Conservation (phyloP, 1,140 invertebrate genomes). For the Drosophila orena region DNA sequence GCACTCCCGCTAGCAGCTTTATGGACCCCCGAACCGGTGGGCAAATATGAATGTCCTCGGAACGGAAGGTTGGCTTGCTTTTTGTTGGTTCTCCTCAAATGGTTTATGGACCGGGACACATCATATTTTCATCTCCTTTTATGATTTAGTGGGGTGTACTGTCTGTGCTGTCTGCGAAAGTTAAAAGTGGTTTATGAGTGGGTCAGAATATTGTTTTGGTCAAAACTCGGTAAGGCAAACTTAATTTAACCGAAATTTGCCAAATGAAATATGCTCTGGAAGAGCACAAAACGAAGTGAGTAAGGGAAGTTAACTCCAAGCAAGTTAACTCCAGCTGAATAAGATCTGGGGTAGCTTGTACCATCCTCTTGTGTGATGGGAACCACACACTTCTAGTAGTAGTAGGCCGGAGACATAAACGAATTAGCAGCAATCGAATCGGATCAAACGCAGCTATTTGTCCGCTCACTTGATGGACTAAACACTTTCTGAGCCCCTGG, state of each 20-base stretch:
- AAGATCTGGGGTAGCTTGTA: not conserved
- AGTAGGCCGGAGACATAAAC: conserved; percentile 15
- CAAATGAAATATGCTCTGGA: conserved; percentile 33
- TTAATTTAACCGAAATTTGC: conserved; percentile 31
- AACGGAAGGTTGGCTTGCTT: conserved; percentile 12
- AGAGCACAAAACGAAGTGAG: conserved; percentile 19
- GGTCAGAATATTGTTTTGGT: conserved; percentile 30
- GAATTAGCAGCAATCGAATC: conserved; percentile 35
- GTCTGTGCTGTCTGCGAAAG: conserved; percentile 18
- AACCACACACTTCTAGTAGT: not conserved
- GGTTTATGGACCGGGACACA: conserved; percentile 43
- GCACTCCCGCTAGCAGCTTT: conserved; percentile 20
- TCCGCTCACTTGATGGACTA: conserved; percentile 34
- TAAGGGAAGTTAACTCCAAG: conserved; percentile 25
- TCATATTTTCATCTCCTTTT: conserved; percentile 50
- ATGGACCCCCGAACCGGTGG: conserved; percentile 9
- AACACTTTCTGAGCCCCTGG: conserved; percentile 19
- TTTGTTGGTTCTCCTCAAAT: conserved; percentile 41
- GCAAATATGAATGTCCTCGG: conserved; percentile 7
- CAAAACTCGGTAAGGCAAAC: conserved; percentile 27
- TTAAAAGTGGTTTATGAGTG: conserved; percentile 50
- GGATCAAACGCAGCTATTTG: conserved; percentile 31
- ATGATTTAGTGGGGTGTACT: conserved; percentile 36
- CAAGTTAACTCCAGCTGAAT: conserved; percentile 14
- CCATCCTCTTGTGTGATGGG: no score